These are phyloP conservation scores for Timema cristinae DNA, from an alignment of 2,888 invertebrate species.

Conservation along the genomic window DNA sequence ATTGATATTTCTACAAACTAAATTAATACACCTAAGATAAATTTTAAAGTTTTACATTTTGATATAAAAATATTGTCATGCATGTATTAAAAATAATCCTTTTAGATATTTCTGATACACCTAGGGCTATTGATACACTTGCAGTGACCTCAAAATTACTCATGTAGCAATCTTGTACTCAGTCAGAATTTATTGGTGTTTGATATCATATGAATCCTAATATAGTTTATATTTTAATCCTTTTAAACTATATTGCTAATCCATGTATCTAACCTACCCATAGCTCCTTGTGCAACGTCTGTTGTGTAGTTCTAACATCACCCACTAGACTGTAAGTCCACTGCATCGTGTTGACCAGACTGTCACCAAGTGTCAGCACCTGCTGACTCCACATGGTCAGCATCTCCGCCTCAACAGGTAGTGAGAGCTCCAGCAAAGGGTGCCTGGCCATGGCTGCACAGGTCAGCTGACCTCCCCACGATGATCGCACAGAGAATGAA, in stretches of 20 bases:
- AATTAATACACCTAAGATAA: no score
- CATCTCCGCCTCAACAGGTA: conserved; percentile 88
- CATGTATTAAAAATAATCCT: no score
- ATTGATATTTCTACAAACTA: no score
- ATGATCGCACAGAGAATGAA: conserved; percentile 68
- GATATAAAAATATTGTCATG: no score
- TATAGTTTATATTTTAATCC: no score
- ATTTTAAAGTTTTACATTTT: no score
- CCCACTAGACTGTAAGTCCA: conserved; percentile 78
- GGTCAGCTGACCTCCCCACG: conserved; percentile 69
- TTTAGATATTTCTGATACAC: no score
- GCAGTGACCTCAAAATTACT: no score
- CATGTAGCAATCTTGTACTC: no score
- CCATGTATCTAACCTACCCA: conserved; percentile 35
- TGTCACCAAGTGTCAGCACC: conserved; percentile 70
- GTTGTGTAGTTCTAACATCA: conserved; percentile 79
- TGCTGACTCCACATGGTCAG: conserved; percentile 86
- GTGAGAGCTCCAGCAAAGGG: conserved; percentile 74
- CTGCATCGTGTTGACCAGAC: conserved; percentile 71
- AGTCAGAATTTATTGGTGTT: no score
- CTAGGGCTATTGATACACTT: no score
- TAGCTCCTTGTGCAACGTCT: conserved; percentile 64
- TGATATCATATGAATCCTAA: no score
- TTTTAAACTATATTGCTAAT: not conserved
- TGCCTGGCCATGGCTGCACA: conserved; percentile 77